phyloP scores from a whole-genome alignment of 2,888 invertebrate genomes.

The Micropterix aruncella region DNA sequence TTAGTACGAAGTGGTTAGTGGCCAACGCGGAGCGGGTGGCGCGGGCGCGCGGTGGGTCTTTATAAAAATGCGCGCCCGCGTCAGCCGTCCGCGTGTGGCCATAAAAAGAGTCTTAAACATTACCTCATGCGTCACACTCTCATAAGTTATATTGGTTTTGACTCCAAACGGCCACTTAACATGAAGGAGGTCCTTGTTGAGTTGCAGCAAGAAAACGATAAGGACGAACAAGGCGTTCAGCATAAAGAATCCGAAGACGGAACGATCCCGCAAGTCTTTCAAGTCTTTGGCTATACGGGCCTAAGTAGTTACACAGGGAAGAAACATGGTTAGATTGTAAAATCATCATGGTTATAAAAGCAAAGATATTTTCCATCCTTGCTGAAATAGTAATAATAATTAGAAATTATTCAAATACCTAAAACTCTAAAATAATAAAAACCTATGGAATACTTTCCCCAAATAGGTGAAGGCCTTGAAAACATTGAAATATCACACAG shows the following conservation, averaged over 20 bases:
- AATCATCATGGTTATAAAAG: no score
- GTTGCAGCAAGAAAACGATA: constrained; percentile 95
- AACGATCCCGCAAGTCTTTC: constrained; percentile 88
- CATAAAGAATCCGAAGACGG: constrained; percentile 97
- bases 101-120: constrained; percentile 35
- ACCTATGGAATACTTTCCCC: no score
- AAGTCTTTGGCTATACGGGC: constrained; percentile 81
- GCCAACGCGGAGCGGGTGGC: not conserved
- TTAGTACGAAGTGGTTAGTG: no score
- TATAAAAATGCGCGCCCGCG: constrained; percentile 12
- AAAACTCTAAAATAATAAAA: no score
- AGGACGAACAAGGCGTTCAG: constrained; percentile 96
- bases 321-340: not conserved
- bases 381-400: no score
- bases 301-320: constrained; percentile 40
- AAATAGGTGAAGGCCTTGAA: no score
- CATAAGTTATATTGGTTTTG: constrained; percentile 85
- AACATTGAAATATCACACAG: no score
- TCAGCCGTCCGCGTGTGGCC: constrained; percentile 9
- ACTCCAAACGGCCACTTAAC: constrained; percentile 94
- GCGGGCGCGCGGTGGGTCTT: not conserved
- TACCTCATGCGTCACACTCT: constrained; percentile 86
- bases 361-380: no score
- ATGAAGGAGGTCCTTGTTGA: constrained; percentile 94
- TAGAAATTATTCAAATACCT: no score